These are phyloP conservation scores for Eira barbara DNA, from an alignment of 2,113 vertebrate species.

Conservation along the genomic window DNA sequence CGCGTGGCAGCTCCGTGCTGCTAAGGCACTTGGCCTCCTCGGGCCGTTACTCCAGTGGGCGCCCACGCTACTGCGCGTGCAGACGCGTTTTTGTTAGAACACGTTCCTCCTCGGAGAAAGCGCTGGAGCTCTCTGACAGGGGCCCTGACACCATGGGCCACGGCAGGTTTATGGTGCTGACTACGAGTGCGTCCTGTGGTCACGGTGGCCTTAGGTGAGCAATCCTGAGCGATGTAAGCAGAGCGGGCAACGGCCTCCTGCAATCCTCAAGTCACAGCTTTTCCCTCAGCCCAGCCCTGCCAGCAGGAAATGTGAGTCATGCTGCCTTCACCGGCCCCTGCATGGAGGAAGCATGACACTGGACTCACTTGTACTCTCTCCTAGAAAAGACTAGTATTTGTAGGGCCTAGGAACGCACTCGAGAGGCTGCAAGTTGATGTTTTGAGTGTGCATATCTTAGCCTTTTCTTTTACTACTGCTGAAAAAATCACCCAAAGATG, in stretches of 20 bases:
- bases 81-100: not conserved
- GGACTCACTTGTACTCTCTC: not conserved
- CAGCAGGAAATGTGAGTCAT: not conserved
- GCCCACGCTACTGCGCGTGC: accelerated
- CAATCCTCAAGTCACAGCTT: not conserved
- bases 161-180: not conserved
- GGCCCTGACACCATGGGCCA: not conserved
- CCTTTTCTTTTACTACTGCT: not conserved
- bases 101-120: not conserved
- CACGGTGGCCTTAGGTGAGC: not conserved
- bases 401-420: not conserved
- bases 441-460: not conserved
- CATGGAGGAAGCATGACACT: not conserved
- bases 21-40: not conserved
- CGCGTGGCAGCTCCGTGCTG: not conserved
- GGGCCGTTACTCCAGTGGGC: too few species aligned
- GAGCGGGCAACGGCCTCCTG: not conserved
- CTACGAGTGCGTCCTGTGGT: too few species aligned
- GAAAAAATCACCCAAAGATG: not conserved
- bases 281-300: not conserved
- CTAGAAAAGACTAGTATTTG: not conserved
- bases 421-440: not conserved
- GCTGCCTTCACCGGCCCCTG: not conserved
- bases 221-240: not conserved
- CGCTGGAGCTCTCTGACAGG: not conserved